These are phyloP conservation scores for Dreissena rostriformis DNA, from an alignment of 1,140 invertebrate genomes.

Conservation along the genomic window DNA sequence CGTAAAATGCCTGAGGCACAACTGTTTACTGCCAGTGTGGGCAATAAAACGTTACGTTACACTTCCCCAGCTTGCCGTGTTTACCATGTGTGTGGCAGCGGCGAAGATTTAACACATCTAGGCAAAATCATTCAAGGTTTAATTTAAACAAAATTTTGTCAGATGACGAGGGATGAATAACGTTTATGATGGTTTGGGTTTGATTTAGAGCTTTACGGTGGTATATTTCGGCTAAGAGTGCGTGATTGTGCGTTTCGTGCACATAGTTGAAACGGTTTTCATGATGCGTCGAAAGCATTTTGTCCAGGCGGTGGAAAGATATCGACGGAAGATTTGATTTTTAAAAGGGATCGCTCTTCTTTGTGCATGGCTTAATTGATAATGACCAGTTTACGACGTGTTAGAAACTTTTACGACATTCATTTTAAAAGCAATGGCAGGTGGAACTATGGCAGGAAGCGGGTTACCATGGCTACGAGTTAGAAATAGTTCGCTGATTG, in stretches of 20 bases:
- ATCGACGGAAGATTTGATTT: too few relatives aligned
- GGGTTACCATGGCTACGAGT: constrained; percentile 36
- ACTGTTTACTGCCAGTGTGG: not conserved
- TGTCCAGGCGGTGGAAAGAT: too few relatives aligned
- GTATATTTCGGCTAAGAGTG: too few relatives aligned
- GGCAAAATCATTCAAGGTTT: too few relatives aligned
- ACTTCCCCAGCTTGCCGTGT: not conserved
- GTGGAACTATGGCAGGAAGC: constrained; percentile 36
- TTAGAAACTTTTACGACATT: constrained; percentile 53
- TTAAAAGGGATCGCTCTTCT: not conserved
- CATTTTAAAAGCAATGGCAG: constrained; percentile 48
- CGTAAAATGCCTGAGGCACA: not conserved
- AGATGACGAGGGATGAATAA: too few relatives aligned
- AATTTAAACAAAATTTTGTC: too few relatives aligned
- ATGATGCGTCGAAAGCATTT: too few relatives aligned
- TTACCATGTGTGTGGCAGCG: not conserved
- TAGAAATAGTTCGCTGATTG: constrained; percentile 32
- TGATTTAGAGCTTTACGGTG: too few relatives aligned
- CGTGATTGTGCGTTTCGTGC: too few relatives aligned
- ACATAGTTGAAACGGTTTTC: too few relatives aligned
- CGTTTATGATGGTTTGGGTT: too few relatives aligned
- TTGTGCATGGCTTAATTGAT: constrained; percentile 47
- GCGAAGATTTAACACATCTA: too few relatives aligned
- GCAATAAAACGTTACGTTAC: constrained; percentile 1
- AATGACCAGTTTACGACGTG: constrained; percentile 52